Conservation (phyloP, 2,113 vertebrate species). For the Dipodomys stephensi region DNA sequence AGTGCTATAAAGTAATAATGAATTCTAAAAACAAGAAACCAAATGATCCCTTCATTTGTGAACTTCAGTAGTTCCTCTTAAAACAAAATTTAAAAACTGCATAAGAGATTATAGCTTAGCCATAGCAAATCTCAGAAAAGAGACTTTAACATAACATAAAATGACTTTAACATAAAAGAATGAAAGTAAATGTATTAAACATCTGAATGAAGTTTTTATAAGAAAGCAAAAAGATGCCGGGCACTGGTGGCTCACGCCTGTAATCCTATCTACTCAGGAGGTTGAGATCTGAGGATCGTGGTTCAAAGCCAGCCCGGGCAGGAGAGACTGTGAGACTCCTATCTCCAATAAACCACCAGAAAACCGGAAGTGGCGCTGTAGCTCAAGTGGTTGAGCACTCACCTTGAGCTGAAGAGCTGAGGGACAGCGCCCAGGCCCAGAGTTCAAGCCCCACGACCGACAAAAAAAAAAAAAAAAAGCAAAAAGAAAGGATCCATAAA, state of each 20-base stretch:
- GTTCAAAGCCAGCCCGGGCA: too few species aligned
- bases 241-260: too few species aligned
- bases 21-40: slow-evolving; percentile 32
- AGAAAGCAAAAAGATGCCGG: not conserved
- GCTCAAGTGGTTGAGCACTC: too few species aligned
- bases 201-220: slow-evolving; percentile 21
- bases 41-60: not conserved
- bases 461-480: too few species aligned
- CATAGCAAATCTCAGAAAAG: slow-evolving; percentile 4
- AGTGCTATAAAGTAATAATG: slow-evolving; percentile 16
- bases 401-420: too few species aligned
- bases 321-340: too few species aligned
- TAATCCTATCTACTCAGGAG: too few species aligned
- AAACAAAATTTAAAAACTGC: not conserved
- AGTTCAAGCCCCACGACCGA: too few species aligned
- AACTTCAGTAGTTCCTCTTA: not conserved
- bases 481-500: slow-evolving; percentile 5
- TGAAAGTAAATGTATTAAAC: not conserved
- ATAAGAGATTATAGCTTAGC: not conserved
- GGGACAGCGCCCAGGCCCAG: too few species aligned
- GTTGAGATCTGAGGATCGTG: too few species aligned
- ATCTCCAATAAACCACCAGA: too few species aligned
- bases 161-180: not conserved
- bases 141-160: not conserved
- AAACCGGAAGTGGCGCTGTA: too few species aligned